These are phyloP conservation scores for Neosalanx taihuensis DNA, from an alignment of 2,797 vertebrate genomes.

Conservation along the genomic window DNA sequence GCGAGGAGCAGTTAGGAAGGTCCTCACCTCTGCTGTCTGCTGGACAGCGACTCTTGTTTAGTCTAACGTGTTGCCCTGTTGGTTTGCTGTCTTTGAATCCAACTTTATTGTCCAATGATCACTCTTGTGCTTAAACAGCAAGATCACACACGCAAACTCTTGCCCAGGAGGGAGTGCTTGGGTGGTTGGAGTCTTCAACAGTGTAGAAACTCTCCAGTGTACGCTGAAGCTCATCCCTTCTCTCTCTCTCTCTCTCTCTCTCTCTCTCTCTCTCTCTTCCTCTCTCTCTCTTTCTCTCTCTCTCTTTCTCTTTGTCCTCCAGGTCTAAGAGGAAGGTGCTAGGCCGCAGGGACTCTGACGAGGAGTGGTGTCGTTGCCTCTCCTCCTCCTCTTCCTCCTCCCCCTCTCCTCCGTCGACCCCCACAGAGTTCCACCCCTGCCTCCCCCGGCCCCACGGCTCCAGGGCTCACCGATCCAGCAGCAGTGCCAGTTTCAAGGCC, in stretches of 20 bases:
- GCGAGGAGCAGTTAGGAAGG: neutral
- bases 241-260: neutral
- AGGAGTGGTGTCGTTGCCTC: conserved; percentile 63
- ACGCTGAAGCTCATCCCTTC: neutral
- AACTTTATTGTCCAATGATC: conserved; percentile 22
- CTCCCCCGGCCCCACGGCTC: neutral
- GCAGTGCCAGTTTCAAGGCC: conserved; percentile 91
- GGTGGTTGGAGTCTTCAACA: too few species aligned
- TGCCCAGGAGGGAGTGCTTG: neutral
- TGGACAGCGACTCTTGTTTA: neutral
- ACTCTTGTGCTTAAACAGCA: neutral
- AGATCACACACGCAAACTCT: neutral
- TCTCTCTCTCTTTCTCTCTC: neutral
- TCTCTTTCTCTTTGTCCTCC: conserved; percentile 28
- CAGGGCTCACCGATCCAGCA: conserved; percentile 44
- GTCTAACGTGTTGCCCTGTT: too few species aligned
- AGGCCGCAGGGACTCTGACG: conserved; percentile 82
- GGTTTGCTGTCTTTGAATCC: conserved; percentile 21
- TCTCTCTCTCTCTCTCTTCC: neutral
- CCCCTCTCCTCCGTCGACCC: conserved; percentile 75
- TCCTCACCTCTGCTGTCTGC: neutral
- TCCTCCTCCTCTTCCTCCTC: conserved; percentile 26
- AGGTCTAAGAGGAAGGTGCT: conserved; percentile 97
- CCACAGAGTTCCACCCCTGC: conserved; percentile 63
- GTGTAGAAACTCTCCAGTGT: too few species aligned